Base-by-base conservation (phyloP, 2,113 vertebrate species). In the Vombatus ursinus region DNA sequence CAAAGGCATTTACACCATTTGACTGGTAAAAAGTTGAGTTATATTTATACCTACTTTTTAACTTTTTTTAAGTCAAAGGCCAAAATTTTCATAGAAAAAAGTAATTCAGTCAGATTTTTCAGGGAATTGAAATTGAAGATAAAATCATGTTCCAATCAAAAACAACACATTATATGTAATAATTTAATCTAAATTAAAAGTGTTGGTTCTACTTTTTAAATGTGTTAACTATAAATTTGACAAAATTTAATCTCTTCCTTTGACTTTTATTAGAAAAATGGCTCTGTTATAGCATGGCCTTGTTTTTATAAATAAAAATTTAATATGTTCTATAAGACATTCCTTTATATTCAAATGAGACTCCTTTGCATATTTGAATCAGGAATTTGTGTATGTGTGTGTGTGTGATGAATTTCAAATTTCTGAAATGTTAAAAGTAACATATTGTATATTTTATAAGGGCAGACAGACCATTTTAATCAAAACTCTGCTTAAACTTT, bases 231-330 rank as follows among this genome's bases (percentile, higher is more conserved):
- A 91, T 90, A 50, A 93, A 90, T 84, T 93, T 96, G 25, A 95
- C 14, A 77, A 19, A n/a, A n/a, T 77, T 77, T 77, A 19, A 91
- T 95, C 92, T 92, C 28, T 89, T 97, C 26, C 14, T 96, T 95
- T 94, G 25, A 89, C 10, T 92, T 77, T 53, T 57, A 93, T 53
- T 53, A 50, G 31, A 31, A 77, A 93, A 92, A 93, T 12, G 93
- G 91, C 49, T 91, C 91, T 93, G 22, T 31, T 90, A 51, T 16
- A 94, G 50, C 93, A 96, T 93, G 24, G 9, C 0, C 12, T 90
- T 95, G 94, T 96, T n/a, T 61, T 96, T 95, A 90, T 2, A 94
- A 90, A 7, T 92, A 25, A 12, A 96, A 90, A 91, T 92, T 94
- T 94, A 50, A 68, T 91, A 12, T 90, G 52, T 93, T 37, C 5